A percentile compares a stretch with the other conserved stretches of the same genome.
These are phyloP conservation scores for Aelia acuminata DNA, from an alignment of 2,888 invertebrate species.

Conservation along the genomic window DNA sequence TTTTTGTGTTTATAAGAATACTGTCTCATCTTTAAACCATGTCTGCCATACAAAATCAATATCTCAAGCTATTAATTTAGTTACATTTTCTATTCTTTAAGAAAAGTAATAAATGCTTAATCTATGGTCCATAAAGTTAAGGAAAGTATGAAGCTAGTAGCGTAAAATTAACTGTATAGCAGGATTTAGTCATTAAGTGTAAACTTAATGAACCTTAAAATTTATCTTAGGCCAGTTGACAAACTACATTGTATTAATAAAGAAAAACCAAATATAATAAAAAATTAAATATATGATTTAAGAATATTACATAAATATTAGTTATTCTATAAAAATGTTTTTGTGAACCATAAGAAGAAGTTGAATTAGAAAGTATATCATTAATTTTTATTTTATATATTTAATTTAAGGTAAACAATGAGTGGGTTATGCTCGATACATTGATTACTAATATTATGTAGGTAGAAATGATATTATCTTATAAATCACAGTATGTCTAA, in stretches of 20 bases:
- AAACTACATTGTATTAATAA: constrained; percentile 49
- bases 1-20: constrained; percentile 50
- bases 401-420: background rate
- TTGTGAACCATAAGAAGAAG: constrained; percentile 2
- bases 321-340: background rate
- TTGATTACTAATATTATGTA: constrained; percentile 27
- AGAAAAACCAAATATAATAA: constrained; percentile 11
- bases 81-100: background rate
- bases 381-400: constrained; percentile 14
- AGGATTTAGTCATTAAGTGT: constrained; percentile 55
- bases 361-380: background rate
- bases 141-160: background rate
- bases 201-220: constrained; percentile 51
- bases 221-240: constrained; percentile 55
- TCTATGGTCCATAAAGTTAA: constrained; percentile 6
- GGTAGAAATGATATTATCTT: constrained; percentile 43
- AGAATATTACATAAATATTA: constrained; percentile 39
- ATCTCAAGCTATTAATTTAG: constrained; percentile 6
- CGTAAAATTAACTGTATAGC: constrained; percentile 20
- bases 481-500: constrained; percentile 44
- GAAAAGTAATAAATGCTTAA: constrained; percentile 30
- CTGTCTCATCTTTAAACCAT: background rate
- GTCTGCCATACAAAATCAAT: constrained; percentile 13
- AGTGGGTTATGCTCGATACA: constrained; percentile 3
- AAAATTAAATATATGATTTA: background rate